Conservation (phyloP, 2,888 invertebrate genomes). For the Chironomus riparius region DNA sequence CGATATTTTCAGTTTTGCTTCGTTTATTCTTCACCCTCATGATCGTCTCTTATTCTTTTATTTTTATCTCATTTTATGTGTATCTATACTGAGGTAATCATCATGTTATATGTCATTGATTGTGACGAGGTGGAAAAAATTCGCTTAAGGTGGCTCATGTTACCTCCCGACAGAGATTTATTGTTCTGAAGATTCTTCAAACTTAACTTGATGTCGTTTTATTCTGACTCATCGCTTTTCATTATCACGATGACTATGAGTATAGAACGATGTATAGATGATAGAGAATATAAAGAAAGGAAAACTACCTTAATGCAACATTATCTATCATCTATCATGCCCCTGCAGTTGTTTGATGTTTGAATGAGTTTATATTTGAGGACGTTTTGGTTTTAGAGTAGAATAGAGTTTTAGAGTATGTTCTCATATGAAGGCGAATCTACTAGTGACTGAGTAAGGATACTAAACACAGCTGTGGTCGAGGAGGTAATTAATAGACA, state of each 20-base stretch:
- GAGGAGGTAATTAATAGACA: too few species aligned
- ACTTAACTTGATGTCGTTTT: neutral
- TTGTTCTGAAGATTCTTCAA: neutral
- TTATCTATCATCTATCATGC: too few species aligned
- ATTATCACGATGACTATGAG: neutral
- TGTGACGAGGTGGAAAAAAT: conserved; percentile 26
- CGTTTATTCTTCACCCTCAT: conserved; percentile 3
- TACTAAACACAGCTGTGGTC: too few species aligned
- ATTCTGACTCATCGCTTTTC: conserved; percentile 6
- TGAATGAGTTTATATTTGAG: too few species aligned
- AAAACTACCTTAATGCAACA: neutral
- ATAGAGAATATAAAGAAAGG: neutral
- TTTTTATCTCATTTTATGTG: too few species aligned
- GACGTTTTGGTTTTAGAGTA: too few species aligned
- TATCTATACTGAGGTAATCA: conserved; percentile 15
- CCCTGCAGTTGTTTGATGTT: too few species aligned
- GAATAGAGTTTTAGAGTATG: too few species aligned
- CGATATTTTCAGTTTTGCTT: conserved; percentile 17
- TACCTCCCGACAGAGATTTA: conserved; percentile 24
- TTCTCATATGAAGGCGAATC: too few species aligned
- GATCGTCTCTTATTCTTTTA: neutral
- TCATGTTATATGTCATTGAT: conserved; percentile 21
- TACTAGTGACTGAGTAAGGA: too few species aligned
- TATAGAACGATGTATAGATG: too few species aligned
- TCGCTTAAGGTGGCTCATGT: conserved; percentile 22